Evolutionary conservation across 2,888 invertebrate species (phyloP), one percentile per base, ranked within the genome.

Genomic region (Tipula vernalis): DNA sequence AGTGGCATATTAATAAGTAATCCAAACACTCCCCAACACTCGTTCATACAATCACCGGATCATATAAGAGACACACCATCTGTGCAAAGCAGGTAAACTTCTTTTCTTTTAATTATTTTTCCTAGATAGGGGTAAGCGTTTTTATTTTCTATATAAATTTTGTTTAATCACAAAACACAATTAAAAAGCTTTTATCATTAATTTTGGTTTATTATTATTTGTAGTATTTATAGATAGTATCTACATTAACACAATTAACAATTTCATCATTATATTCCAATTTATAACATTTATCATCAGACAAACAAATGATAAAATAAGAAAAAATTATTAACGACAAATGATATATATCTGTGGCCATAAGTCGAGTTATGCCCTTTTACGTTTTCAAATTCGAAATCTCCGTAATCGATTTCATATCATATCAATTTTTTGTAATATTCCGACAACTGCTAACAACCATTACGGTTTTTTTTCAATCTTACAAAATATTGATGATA

Each of bases 11-110:
- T 91, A 87, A 91, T 91, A 87, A 93, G 93, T 88, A 93, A 94
- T 89, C 94, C 94, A 15, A 93, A 93, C 83, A 95, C 95, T 12
- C 96, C 96, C 0, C 95, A 95, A 91, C 95, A 96, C 90, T 93
- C 94, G 93, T 93, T 89, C 44, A 92, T 94, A 89, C 94, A 94
- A 90, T 94, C 95, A 51, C 96, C 96, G 0, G 96, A 96, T 91
- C 94, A 95, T 71, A 93, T 94, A 83, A 92, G 95, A 88, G 95
- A 95, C 91, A 95, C 95, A 86, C 95, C 95, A 87, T 95, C 95
- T 88, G 96, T 96, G 87, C 94, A 94, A 89, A 95, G 95, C 94
- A 95, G 95, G 96, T 96, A 92, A 92, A 90, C 87, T 85, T 88
- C 86, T 2, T 39, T 39, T 39, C 39, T 39, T 39, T 39, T 6